Evolutionary conservation across 2,888 invertebrate genomes (phyloP).

Genomic region (Nomada ferruginata): DNA sequence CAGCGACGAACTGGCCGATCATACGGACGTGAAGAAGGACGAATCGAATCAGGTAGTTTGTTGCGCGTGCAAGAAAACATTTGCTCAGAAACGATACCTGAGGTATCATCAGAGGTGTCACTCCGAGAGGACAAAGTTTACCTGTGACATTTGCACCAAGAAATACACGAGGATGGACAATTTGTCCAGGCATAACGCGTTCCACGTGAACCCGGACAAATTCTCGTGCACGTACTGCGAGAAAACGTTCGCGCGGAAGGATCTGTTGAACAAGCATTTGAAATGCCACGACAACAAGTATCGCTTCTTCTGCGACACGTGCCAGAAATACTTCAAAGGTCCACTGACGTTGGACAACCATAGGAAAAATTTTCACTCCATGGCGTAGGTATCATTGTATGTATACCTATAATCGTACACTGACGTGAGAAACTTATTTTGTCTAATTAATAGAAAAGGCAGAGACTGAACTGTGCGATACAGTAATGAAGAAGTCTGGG

Average conservation of each 20-base stretch:
- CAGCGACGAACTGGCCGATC: conserved; percentile 72
- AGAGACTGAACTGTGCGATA: background rate
- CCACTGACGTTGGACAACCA: conserved; percentile 77
- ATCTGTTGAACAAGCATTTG: conserved; percentile 80
- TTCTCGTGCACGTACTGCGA: conserved; percentile 79
- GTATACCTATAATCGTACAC: background rate
- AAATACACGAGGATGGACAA: conserved; percentile 81
- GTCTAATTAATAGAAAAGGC: background rate
- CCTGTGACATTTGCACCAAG: conserved; percentile 79
- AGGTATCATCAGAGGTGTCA: conserved; percentile 80
- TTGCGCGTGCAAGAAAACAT: conserved; percentile 80
- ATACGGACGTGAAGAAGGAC: conserved; percentile 73
- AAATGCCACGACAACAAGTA: conserved; percentile 80
- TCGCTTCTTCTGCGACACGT: conserved; percentile 75
- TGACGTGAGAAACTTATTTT: background rate
- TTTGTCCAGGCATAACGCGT: conserved; percentile 79
- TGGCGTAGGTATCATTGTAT: background rate
- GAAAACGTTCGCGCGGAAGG: conserved; percentile 80
- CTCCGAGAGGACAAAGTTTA: conserved; percentile 78
- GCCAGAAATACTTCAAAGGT: conserved; percentile 79
- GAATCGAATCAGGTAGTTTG: conserved; percentile 75
- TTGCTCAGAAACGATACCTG: conserved; percentile 79
- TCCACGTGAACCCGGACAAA: conserved; percentile 81
- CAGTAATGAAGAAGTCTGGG: too few species aligned
- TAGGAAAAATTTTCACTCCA: conserved; percentile 53